Conservation (phyloP, 2,797 vertebrate genomes). For the Argyrosomus regius region DNA sequence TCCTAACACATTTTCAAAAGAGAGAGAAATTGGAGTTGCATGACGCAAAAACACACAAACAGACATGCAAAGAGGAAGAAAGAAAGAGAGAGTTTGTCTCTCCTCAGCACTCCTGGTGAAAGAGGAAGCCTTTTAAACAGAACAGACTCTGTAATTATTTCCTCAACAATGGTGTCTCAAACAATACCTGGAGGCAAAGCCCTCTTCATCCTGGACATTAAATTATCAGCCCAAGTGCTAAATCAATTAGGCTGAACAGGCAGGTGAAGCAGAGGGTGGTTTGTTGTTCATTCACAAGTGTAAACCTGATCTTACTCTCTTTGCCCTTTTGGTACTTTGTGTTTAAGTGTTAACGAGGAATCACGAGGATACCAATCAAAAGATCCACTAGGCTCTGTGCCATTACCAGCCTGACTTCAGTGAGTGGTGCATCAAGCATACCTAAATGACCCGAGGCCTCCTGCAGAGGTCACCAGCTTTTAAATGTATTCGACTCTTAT, state of each 20-base stretch:
- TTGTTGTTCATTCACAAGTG: constrained; percentile 21
- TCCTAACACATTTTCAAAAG: neutral
- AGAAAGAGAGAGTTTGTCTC: constrained; percentile 17
- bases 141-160: constrained; percentile 70
- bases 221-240: constrained; percentile 71
- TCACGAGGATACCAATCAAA: constrained; percentile 13
- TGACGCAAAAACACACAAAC: constrained; percentile 15
- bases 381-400: neutral
- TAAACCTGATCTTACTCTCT: constrained; percentile 13
- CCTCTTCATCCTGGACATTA: constrained; percentile 69
- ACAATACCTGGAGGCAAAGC: constrained; percentile 70
- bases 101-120: constrained; percentile 36
- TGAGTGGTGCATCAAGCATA: constrained; percentile 14
- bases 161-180: constrained; percentile 68
- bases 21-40: neutral
- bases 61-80: constrained; percentile 4
- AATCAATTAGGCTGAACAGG: constrained; percentile 72
- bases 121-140: constrained; percentile 48
- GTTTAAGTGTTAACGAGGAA: constrained; percentile 6
- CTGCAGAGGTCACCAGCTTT: constrained; percentile 11
- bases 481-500: neutral
- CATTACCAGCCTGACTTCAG: constrained; percentile 17
- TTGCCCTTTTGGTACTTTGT: constrained; percentile 27
- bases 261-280: constrained; percentile 37
- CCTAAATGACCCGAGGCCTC: constrained; percentile 20